Evolutionary conservation across 2,113 vertebrate genomes (phyloP), one percentile per base, ranked within the genome.

Genomic region (Antechinus stuartii): DNA sequence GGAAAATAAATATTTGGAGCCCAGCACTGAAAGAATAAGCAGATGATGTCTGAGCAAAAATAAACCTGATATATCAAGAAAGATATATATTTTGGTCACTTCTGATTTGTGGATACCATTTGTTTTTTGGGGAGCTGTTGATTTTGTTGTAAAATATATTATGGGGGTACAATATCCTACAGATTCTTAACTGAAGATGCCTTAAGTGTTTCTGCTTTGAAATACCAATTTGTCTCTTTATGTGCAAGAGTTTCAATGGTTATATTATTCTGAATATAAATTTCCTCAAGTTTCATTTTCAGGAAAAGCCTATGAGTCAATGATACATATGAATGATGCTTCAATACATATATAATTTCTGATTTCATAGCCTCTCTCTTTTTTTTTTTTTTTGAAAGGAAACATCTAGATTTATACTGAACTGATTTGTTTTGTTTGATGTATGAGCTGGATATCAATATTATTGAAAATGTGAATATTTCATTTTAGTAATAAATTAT

Each of bases 401-500:
- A 42, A 76, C 50, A 42, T 76, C 30, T 92, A 95, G 9, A 95
- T 9, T 94, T 96, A 35, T 96, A 93, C 90, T 91, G 94, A 95
- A 91, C 35, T 91, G 4, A 49, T 92, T 93, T 93, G 53, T 90
- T 95, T 91, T 91, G 27, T 47, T 93, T 90, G 7, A 4, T 91
- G 22, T 93, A 91, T 91, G 76, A 55, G 19, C 42, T 91, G n/a
- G 96, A 89, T 52, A n/a, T 91, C 50, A 76, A 68, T 46, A 89
- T 91, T 93, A 92, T 93, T 93, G 5, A 92, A 94, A 93, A 94
- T 94, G 11, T 90, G 90, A 90, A 92, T 90, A 53, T 76, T 68
- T 92, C 35, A 91, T 90, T 94, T 95, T 16, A 76, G 54, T 95
- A 92, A 95, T 89, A 24, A 57, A 68, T 46, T 95, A 22, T 50